Conservation (phyloP, 2,797 vertebrate species). For the Spheniscus humboldti region DNA sequence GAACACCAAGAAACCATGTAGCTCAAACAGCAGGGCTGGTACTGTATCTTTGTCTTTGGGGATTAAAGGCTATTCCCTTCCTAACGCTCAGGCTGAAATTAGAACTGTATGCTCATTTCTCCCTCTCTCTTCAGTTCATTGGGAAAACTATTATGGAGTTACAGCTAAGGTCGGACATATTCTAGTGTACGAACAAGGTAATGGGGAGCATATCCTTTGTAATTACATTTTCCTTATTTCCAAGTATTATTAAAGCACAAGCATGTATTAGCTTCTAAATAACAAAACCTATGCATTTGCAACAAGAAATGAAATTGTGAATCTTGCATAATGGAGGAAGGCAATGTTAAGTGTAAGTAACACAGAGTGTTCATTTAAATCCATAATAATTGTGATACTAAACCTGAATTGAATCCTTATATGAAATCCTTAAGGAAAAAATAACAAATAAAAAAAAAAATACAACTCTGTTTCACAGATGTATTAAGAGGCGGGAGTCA, state of each 20-base stretch:
- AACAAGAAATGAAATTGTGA: neutral
- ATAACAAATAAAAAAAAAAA: too few relatives aligned
- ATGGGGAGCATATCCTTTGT: neutral
- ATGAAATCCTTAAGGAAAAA: neutral
- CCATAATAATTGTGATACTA: neutral
- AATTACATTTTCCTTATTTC: conserved; percentile 1
- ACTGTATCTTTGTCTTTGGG: neutral
- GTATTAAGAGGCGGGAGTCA: neutral
- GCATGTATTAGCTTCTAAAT: neutral
- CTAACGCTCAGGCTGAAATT: neutral
- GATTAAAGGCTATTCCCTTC: neutral
- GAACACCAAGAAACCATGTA: neutral
- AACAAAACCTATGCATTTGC: neutral
- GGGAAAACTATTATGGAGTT: neutral
- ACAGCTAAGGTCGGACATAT: neutral
- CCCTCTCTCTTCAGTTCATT: neutral
- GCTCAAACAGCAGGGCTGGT: neutral
- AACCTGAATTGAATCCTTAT: neutral
- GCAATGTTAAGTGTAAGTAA: neutral
- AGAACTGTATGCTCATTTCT: neutral
- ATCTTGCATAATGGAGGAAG: neutral
- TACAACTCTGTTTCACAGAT: neutral
- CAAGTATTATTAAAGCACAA: neutral
- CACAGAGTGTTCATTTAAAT: conserved; percentile 28
- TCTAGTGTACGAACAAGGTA: neutral